These are phyloP conservation scores for Microchrysa polita DNA, from an alignment of 2,888 invertebrate species.

Conservation along the genomic window DNA sequence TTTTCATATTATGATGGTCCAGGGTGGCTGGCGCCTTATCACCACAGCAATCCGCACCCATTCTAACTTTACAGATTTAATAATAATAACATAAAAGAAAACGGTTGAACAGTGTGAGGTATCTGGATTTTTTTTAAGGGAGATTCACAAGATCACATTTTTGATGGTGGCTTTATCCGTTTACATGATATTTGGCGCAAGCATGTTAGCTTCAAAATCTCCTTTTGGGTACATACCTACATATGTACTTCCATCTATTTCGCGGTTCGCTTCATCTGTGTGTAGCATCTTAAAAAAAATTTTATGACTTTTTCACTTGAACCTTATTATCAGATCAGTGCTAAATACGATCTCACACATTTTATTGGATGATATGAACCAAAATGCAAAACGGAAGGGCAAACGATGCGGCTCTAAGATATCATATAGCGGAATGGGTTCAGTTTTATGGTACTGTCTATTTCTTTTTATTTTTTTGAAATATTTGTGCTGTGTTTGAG, in stretches of 20 bases:
- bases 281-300: slow-evolving; percentile 14
- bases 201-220: too few species aligned
- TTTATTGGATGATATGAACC: slow-evolving; percentile 19
- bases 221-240: too few species aligned
- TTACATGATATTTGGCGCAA: too few species aligned
- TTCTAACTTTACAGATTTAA: slow-evolving; percentile 35
- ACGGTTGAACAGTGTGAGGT: slow-evolving; percentile 27
- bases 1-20: background rate
- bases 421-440: background rate
- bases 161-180: too few species aligned
- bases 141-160: slow-evolving; percentile 14
- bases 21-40: slow-evolving; percentile 44
- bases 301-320: slow-evolving; percentile 51
- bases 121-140: slow-evolving; percentile 15
- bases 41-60: slow-evolving; percentile 21
- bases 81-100: slow-evolving; percentile 33
- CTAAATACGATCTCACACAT: slow-evolving; percentile 45
- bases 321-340: slow-evolving; percentile 48
- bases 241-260: slow-evolving; percentile 3
- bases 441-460: background rate
- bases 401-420: background rate
- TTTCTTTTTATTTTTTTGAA: background rate
- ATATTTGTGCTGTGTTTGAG: slow-evolving; percentile 2
- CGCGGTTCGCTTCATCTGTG: slow-evolving; percentile 14
- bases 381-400: background rate